Evolutionary conservation across 2,113 vertebrate genomes (phyloP), one percentile per base, ranked within the genome.

Genomic region (Hippocampus zosterae): DNA sequence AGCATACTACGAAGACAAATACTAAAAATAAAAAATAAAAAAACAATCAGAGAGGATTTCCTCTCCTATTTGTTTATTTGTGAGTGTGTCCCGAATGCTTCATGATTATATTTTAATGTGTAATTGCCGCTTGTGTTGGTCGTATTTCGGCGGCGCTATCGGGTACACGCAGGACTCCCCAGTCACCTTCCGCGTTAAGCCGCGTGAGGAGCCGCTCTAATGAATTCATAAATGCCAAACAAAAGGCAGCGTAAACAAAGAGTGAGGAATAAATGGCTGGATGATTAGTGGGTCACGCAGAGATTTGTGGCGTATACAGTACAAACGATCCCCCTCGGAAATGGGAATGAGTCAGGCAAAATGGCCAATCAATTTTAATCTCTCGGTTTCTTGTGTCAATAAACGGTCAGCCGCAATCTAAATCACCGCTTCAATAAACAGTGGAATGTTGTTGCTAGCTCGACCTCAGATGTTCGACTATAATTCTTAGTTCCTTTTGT

Each of bases 1-100:
- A 76, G 70, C 87, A 87, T 85, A 85, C 70, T 76, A 56, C 23
- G 13, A 56, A 69, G 77, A 76, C 73, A 84, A 85, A 86, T 88
- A 78, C 89, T 84, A 79, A 84, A 89, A 86, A 90, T 88, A 88
- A 88, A 85, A 89, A 76, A 83, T 78, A 89, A 88, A 88, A 85
- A 89, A 76, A 83, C 80, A 88, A 90, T 89, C 90, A 89, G 40
- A 81, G 46, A 75, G 78, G 81, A 87, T 89, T 88, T 81, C 82
- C 80, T 85, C 75, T 84, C 75, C 88, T 91, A 84, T 87, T 85
- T 88, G 85, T 89, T 84, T 82, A 78, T 85, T 86, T 88, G 77
- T 85, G 83, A 88, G 87, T 88, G 90, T 27, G 7, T 25, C 12
- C n/a, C 5, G 9, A 57, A 57, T 25, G 55, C 23, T 57, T 27